Percentiles rank a stretch among this genome's conserved stretches.
phyloP scores from a whole-genome alignment of 2,113 vertebrate species.

The Felis chaus region DNA sequence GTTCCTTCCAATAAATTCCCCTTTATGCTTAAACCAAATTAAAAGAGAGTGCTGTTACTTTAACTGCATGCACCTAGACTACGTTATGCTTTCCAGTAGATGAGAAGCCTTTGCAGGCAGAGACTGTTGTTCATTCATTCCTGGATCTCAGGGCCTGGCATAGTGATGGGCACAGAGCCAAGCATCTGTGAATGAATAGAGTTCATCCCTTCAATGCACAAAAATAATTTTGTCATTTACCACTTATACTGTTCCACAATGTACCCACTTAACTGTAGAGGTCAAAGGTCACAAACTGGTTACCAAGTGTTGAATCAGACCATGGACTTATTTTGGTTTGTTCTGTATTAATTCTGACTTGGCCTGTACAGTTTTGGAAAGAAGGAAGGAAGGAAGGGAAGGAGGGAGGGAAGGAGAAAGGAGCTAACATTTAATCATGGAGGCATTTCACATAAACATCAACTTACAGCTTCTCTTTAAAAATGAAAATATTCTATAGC shows the following conservation, averaged over 20 bases:
- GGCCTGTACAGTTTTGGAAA: neutral
- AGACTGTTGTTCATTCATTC: neutral
- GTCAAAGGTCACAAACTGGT: neutral
- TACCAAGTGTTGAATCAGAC: neutral
- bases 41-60: neutral
- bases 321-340: neutral
- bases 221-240: neutral
- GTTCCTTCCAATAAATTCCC: neutral
- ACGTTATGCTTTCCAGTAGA: neutral
- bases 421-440: neutral
- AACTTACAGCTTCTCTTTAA: neutral
- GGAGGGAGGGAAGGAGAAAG: neutral
- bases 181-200: neutral
- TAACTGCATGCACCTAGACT: neutral
- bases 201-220: neutral
- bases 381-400: rapidly evolving
- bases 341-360: neutral
- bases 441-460: neutral
- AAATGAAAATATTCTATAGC: neutral
- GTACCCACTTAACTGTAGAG: neutral
- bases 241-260: neutral
- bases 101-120: neutral
- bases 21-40: neutral
- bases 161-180: no score
- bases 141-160: neutral